Conservation (phyloP, 1,140 invertebrate genomes). For the Phymorhynchus buccinoides region DNA sequence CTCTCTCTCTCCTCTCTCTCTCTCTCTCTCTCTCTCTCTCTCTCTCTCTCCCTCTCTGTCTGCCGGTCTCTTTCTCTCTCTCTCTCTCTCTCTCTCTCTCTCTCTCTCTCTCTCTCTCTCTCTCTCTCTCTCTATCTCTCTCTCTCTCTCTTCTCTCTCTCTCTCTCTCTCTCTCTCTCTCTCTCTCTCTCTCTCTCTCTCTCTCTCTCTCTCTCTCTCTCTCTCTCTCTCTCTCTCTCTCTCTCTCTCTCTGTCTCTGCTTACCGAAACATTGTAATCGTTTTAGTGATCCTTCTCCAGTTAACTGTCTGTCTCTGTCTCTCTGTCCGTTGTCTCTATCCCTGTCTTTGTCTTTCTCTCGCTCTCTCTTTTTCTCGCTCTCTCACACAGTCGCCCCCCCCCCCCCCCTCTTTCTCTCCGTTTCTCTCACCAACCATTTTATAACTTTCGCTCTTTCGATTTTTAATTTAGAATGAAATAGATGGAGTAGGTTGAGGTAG, state of each 20-base stretch:
- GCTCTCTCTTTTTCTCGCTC: not conserved
- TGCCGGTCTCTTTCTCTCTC: not conserved
- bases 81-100: not conserved
- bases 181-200: not conserved
- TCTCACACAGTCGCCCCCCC: not conserved
- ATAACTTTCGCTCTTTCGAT: not conserved
- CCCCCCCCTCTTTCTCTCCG: not conserved
- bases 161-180: not conserved
- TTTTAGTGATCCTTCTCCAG: too few relatives aligned
- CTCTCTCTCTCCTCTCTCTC: not conserved
- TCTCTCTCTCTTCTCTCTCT: not conserved
- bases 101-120: not conserved
- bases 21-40: not conserved
- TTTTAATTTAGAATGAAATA: not conserved
- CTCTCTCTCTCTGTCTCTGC: not conserved
- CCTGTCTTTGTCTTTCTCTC: not conserved
- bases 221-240: conserved; percentile 2
- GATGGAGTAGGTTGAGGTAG: too few relatives aligned
- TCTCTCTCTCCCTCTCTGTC: not conserved
- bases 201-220: conserved; percentile 12
- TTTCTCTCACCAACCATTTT: not conserved
- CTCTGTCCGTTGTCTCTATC: too few relatives aligned
- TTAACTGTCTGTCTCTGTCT: too few relatives aligned
- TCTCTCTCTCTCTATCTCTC: not conserved
- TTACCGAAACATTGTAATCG: too few relatives aligned